These are phyloP conservation scores for Sialis fuliginosa DNA, from an alignment of 2,888 invertebrate genomes.

Conservation along the genomic window DNA sequence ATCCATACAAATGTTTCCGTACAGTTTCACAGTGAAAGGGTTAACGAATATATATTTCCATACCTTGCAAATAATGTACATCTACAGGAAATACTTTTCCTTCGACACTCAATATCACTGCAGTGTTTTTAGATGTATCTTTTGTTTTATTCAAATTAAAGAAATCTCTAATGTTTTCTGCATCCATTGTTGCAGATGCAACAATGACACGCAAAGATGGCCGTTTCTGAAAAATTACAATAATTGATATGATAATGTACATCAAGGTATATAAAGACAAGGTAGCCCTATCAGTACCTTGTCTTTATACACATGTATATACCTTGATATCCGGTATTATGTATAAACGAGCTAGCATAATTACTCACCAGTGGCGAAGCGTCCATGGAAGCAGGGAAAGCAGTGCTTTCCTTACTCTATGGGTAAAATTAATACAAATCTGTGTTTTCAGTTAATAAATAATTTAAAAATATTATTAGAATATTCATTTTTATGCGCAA, in stretches of 20 bases:
- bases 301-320: too few relatives aligned
- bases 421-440: too few relatives aligned
- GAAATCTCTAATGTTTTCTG: constrained; percentile 63
- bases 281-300: too few relatives aligned
- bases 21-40: neutral
- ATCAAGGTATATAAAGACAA: too few relatives aligned
- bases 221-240: constrained; percentile 40
- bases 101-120: constrained; percentile 72
- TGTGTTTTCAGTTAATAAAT: too few relatives aligned
- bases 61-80: constrained; percentile 61
- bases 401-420: too few relatives aligned
- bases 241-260: neutral
- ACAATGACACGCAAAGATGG: constrained; percentile 68
- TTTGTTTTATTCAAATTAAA: constrained; percentile 39
- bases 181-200: constrained; percentile 92
- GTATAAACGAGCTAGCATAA: too few relatives aligned
- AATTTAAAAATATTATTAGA: too few relatives aligned
- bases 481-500: too few relatives aligned
- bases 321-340: too few relatives aligned
- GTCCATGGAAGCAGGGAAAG: too few relatives aligned
- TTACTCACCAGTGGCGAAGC: too few relatives aligned
- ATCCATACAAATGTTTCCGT: neutral
- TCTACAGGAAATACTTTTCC: constrained; percentile 80
- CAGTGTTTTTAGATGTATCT: constrained; percentile 38
- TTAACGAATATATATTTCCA: neutral